Percentiles rank a stretch among this genome's conserved stretches.
Evolutionary conservation across 2,797 vertebrate species (phyloP).

Genomic region (Heteromormyrus szaboi): DNA sequence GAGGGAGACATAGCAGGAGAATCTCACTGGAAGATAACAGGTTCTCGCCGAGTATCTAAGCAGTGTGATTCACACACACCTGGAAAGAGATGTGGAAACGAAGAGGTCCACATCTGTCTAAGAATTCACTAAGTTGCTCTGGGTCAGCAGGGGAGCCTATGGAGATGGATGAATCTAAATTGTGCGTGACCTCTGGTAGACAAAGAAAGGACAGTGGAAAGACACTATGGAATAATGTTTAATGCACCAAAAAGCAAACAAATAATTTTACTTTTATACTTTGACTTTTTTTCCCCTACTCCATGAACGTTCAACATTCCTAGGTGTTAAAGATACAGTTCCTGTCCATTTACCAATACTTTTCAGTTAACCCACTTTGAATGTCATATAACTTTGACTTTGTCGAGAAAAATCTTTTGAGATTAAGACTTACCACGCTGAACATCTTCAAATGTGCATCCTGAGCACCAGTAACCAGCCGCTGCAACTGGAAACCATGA

Average conservation of each 20-base stretch:
- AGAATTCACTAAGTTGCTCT: conserved; percentile 51
- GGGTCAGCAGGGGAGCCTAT: conserved; percentile 40
- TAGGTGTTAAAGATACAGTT: background rate
- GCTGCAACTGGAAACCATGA: conserved; percentile 17
- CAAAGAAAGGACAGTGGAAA: background rate
- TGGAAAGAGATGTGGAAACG: conserved; percentile 49
- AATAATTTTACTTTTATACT: background rate
- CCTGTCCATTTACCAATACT: background rate
- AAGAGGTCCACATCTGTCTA: conserved; percentile 47
- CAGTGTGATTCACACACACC: conserved; percentile 31
- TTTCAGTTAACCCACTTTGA: background rate
- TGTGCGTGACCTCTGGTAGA: conserved; percentile 18
- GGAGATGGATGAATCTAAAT: conserved; percentile 22
- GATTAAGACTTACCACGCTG: conserved; percentile 9
- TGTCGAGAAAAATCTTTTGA: background rate
- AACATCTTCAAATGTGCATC: background rate
- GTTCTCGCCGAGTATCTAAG: background rate
- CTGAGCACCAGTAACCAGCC: conserved; percentile 19
- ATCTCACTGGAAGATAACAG: background rate
- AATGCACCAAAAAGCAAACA: background rate
- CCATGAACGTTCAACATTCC: background rate
- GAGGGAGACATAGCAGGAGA: background rate
- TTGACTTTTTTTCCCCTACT: background rate
- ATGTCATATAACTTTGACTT: background rate
- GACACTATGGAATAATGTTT: background rate